A percentile compares a stretch with the other conserved stretches of the same genome.
phyloP scores from a whole-genome alignment of 2,113 vertebrate genomes.

The Ivindomyrus marchei region DNA sequence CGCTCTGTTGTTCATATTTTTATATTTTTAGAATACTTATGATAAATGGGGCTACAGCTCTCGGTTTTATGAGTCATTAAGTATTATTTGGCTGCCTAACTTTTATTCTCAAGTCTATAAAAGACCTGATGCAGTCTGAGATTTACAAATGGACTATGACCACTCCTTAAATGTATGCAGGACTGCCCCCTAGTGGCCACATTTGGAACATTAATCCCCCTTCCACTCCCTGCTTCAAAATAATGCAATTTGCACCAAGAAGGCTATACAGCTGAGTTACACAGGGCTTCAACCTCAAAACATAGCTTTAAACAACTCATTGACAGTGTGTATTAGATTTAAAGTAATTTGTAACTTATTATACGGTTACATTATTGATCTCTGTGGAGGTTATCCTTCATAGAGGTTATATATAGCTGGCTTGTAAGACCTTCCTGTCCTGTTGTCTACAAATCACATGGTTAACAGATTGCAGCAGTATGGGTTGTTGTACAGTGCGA shows the following conservation, averaged over 20 bases:
- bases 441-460: not conserved
- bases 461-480: not conserved
- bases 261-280: not conserved
- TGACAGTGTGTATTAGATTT: not conserved
- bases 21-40: not conserved
- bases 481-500: not conserved
- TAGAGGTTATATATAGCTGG: not conserved
- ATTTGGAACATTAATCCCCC: not conserved
- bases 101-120: not conserved
- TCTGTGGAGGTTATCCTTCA: not conserved
- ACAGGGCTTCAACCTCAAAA: not conserved
- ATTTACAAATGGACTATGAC: not conserved
- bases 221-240: not conserved
- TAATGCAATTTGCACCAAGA: not conserved
- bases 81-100: not conserved
- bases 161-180: not conserved
- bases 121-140: not conserved
- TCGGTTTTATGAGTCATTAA: not conserved
- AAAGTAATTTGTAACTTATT: not conserved
- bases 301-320: not conserved
- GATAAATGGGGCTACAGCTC: not conserved
- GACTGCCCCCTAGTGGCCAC: constrained; percentile 17
- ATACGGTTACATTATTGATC: not conserved
- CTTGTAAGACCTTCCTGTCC: not conserved
- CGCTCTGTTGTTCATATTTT: not conserved